These are phyloP conservation scores for Rhinichthys klamathensis DNA, from an alignment of 2,113 vertebrate genomes.

Conservation along the genomic window DNA sequence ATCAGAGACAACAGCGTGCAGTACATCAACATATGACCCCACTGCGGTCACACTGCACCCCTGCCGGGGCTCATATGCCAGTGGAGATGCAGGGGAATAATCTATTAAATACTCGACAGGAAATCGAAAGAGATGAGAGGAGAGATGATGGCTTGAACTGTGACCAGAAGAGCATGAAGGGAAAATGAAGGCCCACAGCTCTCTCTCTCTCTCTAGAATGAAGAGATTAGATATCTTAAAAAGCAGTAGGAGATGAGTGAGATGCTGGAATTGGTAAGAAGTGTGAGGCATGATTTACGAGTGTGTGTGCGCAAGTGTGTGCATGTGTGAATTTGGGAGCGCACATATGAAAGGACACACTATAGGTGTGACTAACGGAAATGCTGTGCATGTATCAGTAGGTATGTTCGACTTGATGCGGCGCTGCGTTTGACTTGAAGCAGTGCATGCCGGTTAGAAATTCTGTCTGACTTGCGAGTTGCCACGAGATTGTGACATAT, in stretches of 20 bases:
- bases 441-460: too few relatives aligned
- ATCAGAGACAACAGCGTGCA: constrained; percentile 42
- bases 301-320: background rate
- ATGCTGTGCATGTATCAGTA: constrained; percentile 23
- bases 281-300: constrained; percentile 11
- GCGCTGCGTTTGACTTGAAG: too few relatives aligned
- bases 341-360: constrained; percentile 37
- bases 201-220: constrained; percentile 29
- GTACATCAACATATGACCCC: constrained; percentile 45
- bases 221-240: constrained; percentile 51
- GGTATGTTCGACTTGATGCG: background rate
- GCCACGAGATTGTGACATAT: too few relatives aligned
- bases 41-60: constrained; percentile 28
- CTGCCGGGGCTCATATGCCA: constrained; percentile 30
- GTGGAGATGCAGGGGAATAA: constrained; percentile 51
- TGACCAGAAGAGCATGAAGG: constrained; percentile 58
- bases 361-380: constrained; percentile 44
- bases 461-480: too few relatives aligned
- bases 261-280: constrained; percentile 42
- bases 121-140: constrained; percentile 58
- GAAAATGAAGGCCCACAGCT: constrained; percentile 56
- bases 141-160: constrained; percentile 59
- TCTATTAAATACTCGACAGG: constrained; percentile 62
- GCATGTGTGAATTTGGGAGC: constrained; percentile 1
- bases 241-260: constrained; percentile 44